Conservation (phyloP, 2,113 vertebrate species). For the Takifugu bimaculatus region DNA sequence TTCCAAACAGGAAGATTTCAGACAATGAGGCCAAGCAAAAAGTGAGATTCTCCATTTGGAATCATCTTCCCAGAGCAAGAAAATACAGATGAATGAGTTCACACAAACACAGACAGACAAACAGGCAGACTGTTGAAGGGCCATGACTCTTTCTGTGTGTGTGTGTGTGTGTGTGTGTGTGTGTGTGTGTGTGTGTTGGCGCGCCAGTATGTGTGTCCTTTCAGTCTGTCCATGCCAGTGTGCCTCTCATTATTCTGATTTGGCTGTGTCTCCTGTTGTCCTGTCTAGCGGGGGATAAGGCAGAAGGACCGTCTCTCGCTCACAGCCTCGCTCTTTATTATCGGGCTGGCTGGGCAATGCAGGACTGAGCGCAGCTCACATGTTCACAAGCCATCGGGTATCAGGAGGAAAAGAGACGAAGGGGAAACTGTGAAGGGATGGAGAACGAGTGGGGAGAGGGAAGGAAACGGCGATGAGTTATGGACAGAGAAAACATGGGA, state of each 20-base stretch:
- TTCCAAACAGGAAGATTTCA: conserved; percentile 28
- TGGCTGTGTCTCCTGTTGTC: conserved; percentile 62
- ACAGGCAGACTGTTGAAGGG: conserved; percentile 59
- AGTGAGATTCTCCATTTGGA: conserved; percentile 55
- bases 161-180: conserved; percentile 34
- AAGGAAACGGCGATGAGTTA: not conserved
- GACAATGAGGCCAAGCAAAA: conserved; percentile 45
- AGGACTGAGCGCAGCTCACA: conserved; percentile 48
- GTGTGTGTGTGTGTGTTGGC: conserved; percentile 11
- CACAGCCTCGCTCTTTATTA: conserved; percentile 49
- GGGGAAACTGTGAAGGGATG: not conserved
- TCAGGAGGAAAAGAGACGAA: conserved; percentile 23
- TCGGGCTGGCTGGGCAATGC: conserved; percentile 59
- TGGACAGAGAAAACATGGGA: not conserved
- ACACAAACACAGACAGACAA: conserved; percentile 68
- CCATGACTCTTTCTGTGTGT: conserved; percentile 27
- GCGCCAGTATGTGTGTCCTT: conserved; percentile 61
- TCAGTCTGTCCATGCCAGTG: conserved; percentile 61
- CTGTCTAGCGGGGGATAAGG: conserved; percentile 65
- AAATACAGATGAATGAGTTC: conserved; percentile 62
- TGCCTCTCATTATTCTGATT: conserved; percentile 78
- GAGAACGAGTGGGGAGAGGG: conserved; percentile 11
- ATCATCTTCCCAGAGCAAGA: conserved; percentile 53
- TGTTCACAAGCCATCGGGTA: conserved; percentile 58
- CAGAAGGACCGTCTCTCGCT: conserved; percentile 61